These are phyloP conservation scores for Allolobophora icterica DNA, from an alignment of 2,888 invertebrate species.

Conservation along the genomic window DNA sequence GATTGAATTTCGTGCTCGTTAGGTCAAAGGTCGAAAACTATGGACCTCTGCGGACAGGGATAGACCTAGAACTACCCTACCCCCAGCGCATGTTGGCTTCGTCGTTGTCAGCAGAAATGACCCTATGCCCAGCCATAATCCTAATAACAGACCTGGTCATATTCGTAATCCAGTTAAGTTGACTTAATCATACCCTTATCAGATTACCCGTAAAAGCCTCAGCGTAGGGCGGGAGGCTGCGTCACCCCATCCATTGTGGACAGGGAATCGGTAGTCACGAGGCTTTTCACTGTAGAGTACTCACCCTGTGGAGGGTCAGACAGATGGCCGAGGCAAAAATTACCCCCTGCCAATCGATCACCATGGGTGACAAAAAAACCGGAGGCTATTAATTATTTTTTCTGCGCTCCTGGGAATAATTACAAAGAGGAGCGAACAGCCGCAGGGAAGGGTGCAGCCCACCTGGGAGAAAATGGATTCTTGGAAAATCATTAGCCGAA, in stretches of 20 bases:
- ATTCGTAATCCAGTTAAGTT: not conserved
- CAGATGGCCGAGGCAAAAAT: constrained; percentile 5
- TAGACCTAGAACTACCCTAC: not conserved
- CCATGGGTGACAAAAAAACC: not conserved
- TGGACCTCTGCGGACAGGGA: not conserved
- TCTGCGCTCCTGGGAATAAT: not conserved
- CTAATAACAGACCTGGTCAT: not conserved
- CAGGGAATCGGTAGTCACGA: not conserved
- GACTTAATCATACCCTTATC: not conserved
- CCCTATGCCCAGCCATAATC: not conserved
- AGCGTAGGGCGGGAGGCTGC: not conserved
- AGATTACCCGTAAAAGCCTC: not conserved
- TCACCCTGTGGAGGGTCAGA: not conserved
- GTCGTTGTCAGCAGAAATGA: not conserved
- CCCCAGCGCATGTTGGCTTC: not conserved
- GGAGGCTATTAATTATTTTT: constrained; percentile 17
- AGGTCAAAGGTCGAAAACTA: not conserved
- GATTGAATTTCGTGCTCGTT: not conserved
- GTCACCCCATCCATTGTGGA: not conserved
- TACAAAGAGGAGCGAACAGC: not conserved
- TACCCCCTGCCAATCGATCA: not conserved
- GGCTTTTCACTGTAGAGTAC: not conserved
- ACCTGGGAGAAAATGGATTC: not conserved
- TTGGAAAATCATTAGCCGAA: not conserved
- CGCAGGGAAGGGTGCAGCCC: too few species aligned